A percentile compares a stretch with the other conserved stretches of the same genome.
phyloP scores from a whole-genome alignment of 2,888 invertebrate genomes.

The Orthonevra nobilis region DNA sequence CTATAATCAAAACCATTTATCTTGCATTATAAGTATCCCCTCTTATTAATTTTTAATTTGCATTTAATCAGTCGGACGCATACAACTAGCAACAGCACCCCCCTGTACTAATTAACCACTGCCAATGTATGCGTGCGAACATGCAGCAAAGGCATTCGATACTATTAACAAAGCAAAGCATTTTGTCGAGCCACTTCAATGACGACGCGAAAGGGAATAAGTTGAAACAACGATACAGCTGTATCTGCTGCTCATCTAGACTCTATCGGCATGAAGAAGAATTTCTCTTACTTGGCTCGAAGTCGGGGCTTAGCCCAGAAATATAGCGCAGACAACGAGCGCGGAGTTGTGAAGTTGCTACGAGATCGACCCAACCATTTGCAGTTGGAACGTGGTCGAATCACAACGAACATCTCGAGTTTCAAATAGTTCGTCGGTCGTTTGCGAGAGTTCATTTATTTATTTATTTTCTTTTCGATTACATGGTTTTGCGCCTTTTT shows the following conservation, averaged over 20 bases:
- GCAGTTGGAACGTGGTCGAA: slow-evolving; percentile 68
- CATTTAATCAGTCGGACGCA: slow-evolving; percentile 34
- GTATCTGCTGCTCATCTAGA: slow-evolving; percentile 15
- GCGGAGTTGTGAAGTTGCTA: slow-evolving; percentile 50
- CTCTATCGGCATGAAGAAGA: slow-evolving; percentile 33
- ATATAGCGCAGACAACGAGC: too few species aligned
- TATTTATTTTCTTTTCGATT: slow-evolving; percentile 6
- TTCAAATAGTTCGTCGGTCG: slow-evolving; percentile 28
- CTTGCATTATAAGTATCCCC: slow-evolving; percentile 21
- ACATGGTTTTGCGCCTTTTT: slow-evolving; percentile 26
- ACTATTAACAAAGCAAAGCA: slow-evolving; percentile 26
- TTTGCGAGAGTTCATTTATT: slow-evolving; percentile 17
- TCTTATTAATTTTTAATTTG: slow-evolving; percentile 33
- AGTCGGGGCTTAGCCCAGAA: slow-evolving; percentile 23
- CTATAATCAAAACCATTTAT: slow-evolving; percentile 29
- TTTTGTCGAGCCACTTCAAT: slow-evolving; percentile 28
- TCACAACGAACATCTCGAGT: slow-evolving; percentile 63
- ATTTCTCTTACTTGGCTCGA: slow-evolving; percentile 61
- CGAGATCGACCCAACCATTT: slow-evolving; percentile 57
- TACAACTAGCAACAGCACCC: slow-evolving; percentile 16
- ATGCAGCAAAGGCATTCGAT: too few species aligned
- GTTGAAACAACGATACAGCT: slow-evolving; percentile 51
- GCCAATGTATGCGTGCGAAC: not conserved
- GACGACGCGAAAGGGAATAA: too few species aligned
- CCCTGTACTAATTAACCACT: slow-evolving; percentile 23